Evolutionary conservation across 2,113 vertebrate genomes (phyloP), one percentile per base, ranked within the genome.

Genomic region (Pygoscelis adeliae): DNA sequence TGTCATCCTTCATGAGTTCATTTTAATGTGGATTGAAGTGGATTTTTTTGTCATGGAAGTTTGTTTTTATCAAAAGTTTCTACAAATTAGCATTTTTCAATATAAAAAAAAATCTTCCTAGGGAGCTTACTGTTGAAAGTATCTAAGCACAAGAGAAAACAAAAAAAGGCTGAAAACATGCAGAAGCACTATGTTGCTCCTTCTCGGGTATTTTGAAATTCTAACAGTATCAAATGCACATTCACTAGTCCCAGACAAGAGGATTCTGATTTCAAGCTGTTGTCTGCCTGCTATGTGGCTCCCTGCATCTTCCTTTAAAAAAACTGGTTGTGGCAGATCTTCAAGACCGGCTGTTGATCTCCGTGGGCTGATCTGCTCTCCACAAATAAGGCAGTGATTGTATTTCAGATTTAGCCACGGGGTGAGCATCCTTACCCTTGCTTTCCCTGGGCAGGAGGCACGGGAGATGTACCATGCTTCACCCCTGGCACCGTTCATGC

Each of bases 401-500:
- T 26, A 29, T 80, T 87, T 49, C 77, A 66, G 53, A 9, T 15
- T 72, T 25, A 50, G 66, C 47, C 0, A 0, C 3, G 4, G 40
- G 25, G 12, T 30, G 36, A 93, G 15, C 70, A 56, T 38, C 65
- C 73, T 89, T 26, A 61, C 23, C 25, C 13, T 34, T 53, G 32
- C 70, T 90, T 78, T 65, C 53, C 19, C 27, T 3, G 4, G 47
- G 17, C 21, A 11, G 34, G 15, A 55, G 63, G 29, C 1, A 2
- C 1, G 11, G 77, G 42, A 30, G 38, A 30, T 0, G 11, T 30
- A 4, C 59, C 14, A 22, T 0, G 1, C 13, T 29, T 78, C 67
- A 16, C 10, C 42, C 9, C 18, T 27, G 16, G 19, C 5, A 10
- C 42, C 1, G 0, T 22, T 29, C 26, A 8, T 1, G 4, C 21